phyloP scores from a whole-genome alignment of 2,113 vertebrate species.

The Trematocara zebra region DNA sequence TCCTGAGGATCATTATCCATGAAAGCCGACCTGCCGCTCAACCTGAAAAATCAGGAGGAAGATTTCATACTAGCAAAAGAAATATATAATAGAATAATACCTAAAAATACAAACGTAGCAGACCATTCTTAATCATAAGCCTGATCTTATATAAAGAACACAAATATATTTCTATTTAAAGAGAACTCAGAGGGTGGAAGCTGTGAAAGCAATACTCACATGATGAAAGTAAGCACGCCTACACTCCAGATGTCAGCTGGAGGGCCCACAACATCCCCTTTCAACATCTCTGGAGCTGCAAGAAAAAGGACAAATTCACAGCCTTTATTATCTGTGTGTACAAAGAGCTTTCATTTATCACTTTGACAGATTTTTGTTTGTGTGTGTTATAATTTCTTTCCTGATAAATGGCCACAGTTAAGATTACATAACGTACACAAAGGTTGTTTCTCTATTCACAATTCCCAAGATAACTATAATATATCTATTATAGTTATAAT shows the following conservation, averaged over 20 bases:
- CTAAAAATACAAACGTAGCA: neutral
- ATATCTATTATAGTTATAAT: neutral
- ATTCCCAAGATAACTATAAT: neutral
- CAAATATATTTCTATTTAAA: neutral
- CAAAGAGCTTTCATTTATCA: neutral
- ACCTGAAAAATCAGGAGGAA: slow-evolving; percentile 66
- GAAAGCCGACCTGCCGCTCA: slow-evolving; percentile 91
- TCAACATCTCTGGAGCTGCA: slow-evolving; percentile 95
- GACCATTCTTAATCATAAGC: neutral
- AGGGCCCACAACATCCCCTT: slow-evolving; percentile 90
- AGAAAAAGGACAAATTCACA: neutral
- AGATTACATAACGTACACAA: neutral
- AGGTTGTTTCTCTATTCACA: neutral
- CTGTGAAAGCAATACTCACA: slow-evolving; percentile 78
- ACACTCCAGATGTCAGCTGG: slow-evolving; percentile 95
- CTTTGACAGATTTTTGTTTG: rapidly evolving
- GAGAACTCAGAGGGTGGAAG: neutral
- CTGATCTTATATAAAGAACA: neutral
- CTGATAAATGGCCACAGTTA: neutral
- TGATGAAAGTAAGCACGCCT: slow-evolving; percentile 89
- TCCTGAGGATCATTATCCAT: slow-evolving; percentile 82
- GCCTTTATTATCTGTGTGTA: neutral
- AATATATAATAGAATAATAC: neutral
- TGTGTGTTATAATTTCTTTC: neutral
- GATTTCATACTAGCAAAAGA: neutral